phyloP scores from a whole-genome alignment of 2,797 vertebrate species.

The Manis crassicaudata region DNA sequence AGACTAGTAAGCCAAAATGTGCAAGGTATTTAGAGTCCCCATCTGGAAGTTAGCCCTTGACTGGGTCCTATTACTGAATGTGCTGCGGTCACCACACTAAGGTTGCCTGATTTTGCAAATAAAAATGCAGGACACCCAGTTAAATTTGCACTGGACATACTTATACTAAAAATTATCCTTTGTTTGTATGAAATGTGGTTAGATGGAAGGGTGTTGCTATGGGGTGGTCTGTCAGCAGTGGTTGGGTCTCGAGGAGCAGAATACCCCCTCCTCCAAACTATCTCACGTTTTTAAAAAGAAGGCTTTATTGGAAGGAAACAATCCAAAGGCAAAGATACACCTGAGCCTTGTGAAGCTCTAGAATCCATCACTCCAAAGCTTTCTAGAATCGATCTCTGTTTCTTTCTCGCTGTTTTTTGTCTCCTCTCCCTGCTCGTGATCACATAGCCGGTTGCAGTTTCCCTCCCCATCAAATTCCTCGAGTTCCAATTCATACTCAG shows the following conservation, averaged over 20 bases:
- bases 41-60: background rate
- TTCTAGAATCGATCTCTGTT: background rate
- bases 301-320: background rate
- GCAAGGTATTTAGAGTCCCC: background rate
- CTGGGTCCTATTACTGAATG: background rate
- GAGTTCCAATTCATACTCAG: no score
- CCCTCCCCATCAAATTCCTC: background rate
- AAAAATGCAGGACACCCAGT: background rate
- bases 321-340: background rate
- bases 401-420: background rate
- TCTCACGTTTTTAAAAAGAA: background rate
- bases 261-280: background rate
- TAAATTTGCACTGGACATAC: background rate
- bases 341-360: background rate
- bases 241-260: conserved; percentile 23
- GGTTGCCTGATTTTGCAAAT: background rate
- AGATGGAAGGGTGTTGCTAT: background rate
- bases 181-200: background rate
- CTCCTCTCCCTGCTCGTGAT: background rate
- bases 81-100: background rate
- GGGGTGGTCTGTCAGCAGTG: no score
- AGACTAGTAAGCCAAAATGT: background rate
- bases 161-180: background rate
- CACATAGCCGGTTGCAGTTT: background rate
- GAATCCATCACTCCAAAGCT: background rate